These are phyloP conservation scores for Seira ritae DNA, from an alignment of 2,888 invertebrate genomes.

Conservation along the genomic window DNA sequence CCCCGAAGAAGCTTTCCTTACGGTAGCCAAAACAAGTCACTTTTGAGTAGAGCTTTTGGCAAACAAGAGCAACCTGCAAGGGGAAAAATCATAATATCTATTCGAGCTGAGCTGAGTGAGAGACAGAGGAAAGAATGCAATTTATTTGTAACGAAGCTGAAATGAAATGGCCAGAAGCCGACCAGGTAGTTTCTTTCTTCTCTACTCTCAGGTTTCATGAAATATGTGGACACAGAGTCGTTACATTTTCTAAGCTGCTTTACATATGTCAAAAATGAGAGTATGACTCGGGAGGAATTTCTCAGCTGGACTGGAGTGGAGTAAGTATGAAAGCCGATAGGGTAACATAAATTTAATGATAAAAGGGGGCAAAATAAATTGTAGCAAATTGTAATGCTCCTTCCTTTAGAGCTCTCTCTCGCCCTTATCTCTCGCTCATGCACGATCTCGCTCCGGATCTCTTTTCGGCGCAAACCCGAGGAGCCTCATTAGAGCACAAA, in stretches of 20 bases:
- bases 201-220: slow-evolving; percentile 35
- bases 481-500: slow-evolving; percentile 51
- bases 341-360: too few relatives aligned
- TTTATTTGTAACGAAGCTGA: slow-evolving; percentile 24
- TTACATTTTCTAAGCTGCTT: slow-evolving; percentile 31
- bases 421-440: too few relatives aligned
- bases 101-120: slow-evolving; percentile 3
- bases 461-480: slow-evolving; percentile 57
- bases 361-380: slow-evolving; percentile 57
- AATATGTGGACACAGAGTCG: slow-evolving; percentile 42
- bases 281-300: too few relatives aligned
- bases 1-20: slow-evolving; percentile 23
- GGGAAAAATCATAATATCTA: slow-evolving; percentile 13
- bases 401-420: slow-evolving; percentile 38
- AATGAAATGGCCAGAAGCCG: slow-evolving; percentile 32
- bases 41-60: slow-evolving; percentile 5
- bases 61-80: slow-evolving; percentile 20
- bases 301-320: too few relatives aligned
- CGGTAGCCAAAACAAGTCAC: slow-evolving; percentile 31
- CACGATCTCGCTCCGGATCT: too few relatives aligned
- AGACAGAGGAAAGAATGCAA: slow-evolving; percentile 17
- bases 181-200: slow-evolving; percentile 42
- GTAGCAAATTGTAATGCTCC: slow-evolving; percentile 49
- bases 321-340: too few relatives aligned
- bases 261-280: too few relatives aligned